Evolutionary conservation across 2,113 vertebrate species (phyloP).

Genomic region (Cyprinodon variegatus): DNA sequence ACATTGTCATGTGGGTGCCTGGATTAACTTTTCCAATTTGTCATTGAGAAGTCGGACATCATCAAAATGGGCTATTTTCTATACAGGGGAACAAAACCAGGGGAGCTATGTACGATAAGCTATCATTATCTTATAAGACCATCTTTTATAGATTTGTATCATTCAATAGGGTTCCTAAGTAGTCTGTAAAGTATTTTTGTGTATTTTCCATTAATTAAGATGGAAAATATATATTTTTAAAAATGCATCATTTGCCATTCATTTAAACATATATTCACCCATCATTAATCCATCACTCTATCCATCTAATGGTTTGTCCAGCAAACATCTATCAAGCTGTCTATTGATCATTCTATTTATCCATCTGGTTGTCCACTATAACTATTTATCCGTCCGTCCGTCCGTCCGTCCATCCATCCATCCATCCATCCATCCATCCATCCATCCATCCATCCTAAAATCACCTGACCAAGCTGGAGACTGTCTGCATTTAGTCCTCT

Average conservation of each 20-base stretch:
- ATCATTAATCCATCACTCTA: not conserved
- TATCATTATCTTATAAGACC: not conserved
- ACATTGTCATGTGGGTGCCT: slow-evolving; percentile 20
- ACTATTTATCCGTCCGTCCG: not conserved
- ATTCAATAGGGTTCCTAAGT: not conserved
- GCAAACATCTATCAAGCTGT: not conserved
- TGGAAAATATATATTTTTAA: not conserved
- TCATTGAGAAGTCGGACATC: slow-evolving; percentile 11
- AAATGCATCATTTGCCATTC: not conserved
- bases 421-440: too few species aligned
- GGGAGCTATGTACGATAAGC: not conserved
- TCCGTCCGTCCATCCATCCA: not conserved
- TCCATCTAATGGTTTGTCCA: not conserved
- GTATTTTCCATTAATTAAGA: not conserved
- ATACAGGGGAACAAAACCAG: slow-evolving; percentile 1
- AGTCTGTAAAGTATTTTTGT: not conserved
- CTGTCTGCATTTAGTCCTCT: not conserved
- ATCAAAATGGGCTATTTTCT: slow-evolving; percentile 8
- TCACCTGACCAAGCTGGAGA: not conserved
- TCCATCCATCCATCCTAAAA: too few species aligned
- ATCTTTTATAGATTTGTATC: not conserved
- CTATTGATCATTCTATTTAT: too few species aligned
- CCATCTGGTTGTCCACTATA: too few species aligned
- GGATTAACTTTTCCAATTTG: slow-evolving; percentile 29
- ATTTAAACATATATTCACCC: too few species aligned